phyloP scores from a whole-genome alignment of 2,797 vertebrate species.

The Sciaenops ocellatus region DNA sequence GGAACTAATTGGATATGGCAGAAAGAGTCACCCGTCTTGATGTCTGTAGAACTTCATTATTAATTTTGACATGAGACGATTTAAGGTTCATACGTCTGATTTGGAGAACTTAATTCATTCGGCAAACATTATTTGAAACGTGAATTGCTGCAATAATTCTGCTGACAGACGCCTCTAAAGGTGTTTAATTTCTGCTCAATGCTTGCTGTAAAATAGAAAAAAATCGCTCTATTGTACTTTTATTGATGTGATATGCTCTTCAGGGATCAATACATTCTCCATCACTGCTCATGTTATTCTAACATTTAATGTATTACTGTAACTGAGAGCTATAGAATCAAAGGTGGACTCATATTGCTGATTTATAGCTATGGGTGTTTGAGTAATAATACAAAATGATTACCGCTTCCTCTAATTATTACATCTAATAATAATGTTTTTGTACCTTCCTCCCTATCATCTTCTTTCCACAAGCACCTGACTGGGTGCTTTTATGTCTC shows the following conservation, averaged over 20 bases:
- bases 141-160: constrained; percentile 31
- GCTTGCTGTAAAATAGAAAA: background rate
- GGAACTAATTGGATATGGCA: constrained; percentile 75
- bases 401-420: constrained; percentile 35
- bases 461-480: constrained; percentile 41
- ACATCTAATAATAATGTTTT: constrained; percentile 39
- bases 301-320: background rate
- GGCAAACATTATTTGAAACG: constrained; percentile 48
- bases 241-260: constrained; percentile 9
- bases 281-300: background rate
- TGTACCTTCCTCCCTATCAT: constrained; percentile 36
- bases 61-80: constrained; percentile 63
- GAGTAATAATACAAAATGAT: constrained; percentile 28
- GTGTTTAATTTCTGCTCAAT: background rate
- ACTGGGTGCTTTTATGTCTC: constrained; percentile 38
- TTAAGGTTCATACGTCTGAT: constrained; percentile 61
- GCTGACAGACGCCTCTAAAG: constrained; percentile 13
- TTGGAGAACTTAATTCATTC: constrained; percentile 65
- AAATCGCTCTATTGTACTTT: background rate
- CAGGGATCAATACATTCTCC: constrained; percentile 16
- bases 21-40: constrained; percentile 71
- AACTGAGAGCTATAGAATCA: background rate
- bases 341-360: background rate
- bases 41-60: constrained; percentile 67
- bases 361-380: background rate